Percentiles rank a stretch among this genome's conserved stretches.
These are phyloP conservation scores for Julus scandinavius DNA, from an alignment of 2,888 invertebrate species.

Conservation along the genomic window DNA sequence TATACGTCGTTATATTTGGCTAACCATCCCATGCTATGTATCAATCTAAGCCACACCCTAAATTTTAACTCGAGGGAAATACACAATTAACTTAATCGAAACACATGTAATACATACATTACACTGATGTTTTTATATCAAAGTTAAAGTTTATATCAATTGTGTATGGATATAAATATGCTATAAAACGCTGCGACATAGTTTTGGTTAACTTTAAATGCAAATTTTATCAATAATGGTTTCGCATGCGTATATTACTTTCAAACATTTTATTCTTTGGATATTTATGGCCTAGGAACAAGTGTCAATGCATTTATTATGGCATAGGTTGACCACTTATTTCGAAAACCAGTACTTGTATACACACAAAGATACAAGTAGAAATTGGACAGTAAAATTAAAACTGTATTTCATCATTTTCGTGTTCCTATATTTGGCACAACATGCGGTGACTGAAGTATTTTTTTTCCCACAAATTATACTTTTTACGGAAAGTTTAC, in stretches of 20 bases:
- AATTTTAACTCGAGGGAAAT: not conserved
- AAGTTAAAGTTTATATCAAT: not conserved
- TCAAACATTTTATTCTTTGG: not conserved
- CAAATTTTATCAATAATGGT: not conserved
- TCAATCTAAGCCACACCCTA: not conserved
- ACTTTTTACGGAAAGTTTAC: too few species aligned
- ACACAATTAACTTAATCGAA: not conserved
- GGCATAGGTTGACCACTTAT: not conserved
- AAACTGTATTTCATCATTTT: too few species aligned
- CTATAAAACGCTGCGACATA: not conserved
- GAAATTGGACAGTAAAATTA: not conserved
- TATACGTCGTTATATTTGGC: not conserved
- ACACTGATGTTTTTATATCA: not conserved
- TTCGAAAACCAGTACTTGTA: not conserved
- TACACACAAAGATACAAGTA: not conserved
- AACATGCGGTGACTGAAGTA: not conserved
- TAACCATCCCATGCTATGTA: not conserved
- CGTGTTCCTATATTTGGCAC: not conserved
- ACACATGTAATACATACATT: not conserved
- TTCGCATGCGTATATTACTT: not conserved
- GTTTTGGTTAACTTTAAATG: conserved; percentile 33
- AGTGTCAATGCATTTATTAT: conserved; percentile 22
- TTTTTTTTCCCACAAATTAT: too few species aligned
- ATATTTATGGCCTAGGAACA: conserved; percentile 4
- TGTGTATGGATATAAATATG: not conserved